A percentile compares a stretch with the other conserved stretches of the same genome.
These are phyloP conservation scores for Drosophila repleta DNA, from an alignment of 1,140 invertebrate species.

Conservation along the genomic window DNA sequence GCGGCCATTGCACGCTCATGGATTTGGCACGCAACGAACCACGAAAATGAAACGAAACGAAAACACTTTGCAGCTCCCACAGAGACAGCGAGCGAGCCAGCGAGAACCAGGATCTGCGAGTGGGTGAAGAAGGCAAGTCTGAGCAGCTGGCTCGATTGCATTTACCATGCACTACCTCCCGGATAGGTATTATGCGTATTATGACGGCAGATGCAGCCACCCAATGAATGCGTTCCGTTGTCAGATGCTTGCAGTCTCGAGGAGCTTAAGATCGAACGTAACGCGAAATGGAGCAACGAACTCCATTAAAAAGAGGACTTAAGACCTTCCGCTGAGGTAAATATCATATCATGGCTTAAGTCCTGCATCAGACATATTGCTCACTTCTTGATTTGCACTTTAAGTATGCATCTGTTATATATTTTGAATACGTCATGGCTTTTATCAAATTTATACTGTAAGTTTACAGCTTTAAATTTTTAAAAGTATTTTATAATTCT, in stretches of 20 bases:
- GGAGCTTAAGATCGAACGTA: neutral
- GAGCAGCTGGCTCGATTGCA: constrained; percentile 43
- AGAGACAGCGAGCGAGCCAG: constrained; percentile 4
- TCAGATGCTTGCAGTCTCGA: neutral
- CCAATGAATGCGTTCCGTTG: neutral
- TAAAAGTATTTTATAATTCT: no score
- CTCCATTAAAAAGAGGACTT: neutral
- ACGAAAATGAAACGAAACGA: constrained; percentile 77
- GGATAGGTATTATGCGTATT: constrained; percentile 8
- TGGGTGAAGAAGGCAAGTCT: neutral
- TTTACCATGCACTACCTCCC: constrained; percentile 19
- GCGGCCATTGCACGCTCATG: constrained; percentile 77
- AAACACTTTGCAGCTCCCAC: constrained; percentile 58
- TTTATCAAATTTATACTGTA: no score
- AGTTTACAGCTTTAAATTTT: no score
- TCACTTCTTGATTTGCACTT: no score
- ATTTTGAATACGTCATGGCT: no score
- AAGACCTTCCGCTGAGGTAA: neutral
- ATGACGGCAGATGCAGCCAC: constrained; percentile 1
- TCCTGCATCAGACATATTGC: no score
- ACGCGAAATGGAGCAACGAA: neutral
- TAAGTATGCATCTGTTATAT: no score
- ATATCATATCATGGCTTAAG: neutral
- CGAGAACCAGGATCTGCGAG: neutral
- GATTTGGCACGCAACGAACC: constrained; percentile 78